Evolutionary conservation across 2,888 invertebrate species (phyloP), one percentile per base, ranked within the genome.

Genomic region (Electrophaes corylata): DNA sequence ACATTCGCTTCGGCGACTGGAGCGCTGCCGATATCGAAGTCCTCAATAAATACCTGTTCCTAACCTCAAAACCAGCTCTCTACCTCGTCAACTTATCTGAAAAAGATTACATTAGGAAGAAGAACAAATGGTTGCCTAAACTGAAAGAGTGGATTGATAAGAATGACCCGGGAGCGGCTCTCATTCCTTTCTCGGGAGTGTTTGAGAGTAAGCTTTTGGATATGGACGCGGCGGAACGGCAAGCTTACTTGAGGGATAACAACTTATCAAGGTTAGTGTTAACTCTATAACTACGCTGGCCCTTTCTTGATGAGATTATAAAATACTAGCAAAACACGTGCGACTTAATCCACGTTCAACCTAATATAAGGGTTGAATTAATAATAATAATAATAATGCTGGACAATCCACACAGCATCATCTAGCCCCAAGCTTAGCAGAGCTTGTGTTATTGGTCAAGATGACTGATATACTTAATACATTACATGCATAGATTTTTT

Each of bases 141-240:
- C 96, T 99, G 76, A 99, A 99, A 85, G 98, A 98, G 84, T 99
- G 98, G 98, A 96, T 99, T 68, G 99, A 99, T 85, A 96, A 96
- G 79, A 95, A 99, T 80, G 99, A 99, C 82, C 96, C 98, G 0
- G 99, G 99, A 1, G 95, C 98, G 0, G 93, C 95, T 2, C 94
- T 99, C 37, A 98, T 99, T 66, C 99, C 99, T 0, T 99, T 99
- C 92, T 99, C 98, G 14, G 99, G 99, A 0, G 95, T 93, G 11
- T 95, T 98, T 73, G 99, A 99, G 87, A 93, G 94, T 58, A 96
- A 96, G 86, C 83, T 99, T 18, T 77, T 95, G 41, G 98, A 99
- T 67, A 96, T 98, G 95, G 95, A 96, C 8, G 86, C 93, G 8
- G 95, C 95, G 19, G 96, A 97, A 72, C 93, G 93, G 59, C 94